These are phyloP conservation scores for Atta colombica DNA, from an alignment of 1,140 invertebrate species.

Conservation along the genomic window DNA sequence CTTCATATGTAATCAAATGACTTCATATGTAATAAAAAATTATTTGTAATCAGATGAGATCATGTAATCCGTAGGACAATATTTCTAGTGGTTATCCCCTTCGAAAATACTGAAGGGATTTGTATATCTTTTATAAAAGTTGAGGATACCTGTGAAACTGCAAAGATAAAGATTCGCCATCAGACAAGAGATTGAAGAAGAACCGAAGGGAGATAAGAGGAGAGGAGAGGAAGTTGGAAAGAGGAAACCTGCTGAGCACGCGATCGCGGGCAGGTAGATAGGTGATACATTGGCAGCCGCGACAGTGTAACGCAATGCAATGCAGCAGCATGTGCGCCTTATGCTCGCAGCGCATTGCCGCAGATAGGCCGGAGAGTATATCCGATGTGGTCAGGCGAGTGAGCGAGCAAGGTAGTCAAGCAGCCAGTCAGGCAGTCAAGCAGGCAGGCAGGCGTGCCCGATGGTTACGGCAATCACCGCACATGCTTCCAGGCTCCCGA, in stretches of 20 bases:
- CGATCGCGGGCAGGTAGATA: constrained; percentile 68
- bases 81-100: too few species aligned
- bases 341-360: constrained; percentile 73
- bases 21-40: too few species aligned
- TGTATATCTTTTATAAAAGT: constrained; percentile 1
- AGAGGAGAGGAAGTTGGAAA: neutral
- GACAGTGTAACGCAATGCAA: constrained; percentile 54
- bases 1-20: too few species aligned
- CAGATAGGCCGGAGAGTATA: constrained; percentile 66
- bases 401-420: constrained; percentile 53
- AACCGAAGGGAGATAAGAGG: neutral
- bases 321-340: constrained; percentile 66
- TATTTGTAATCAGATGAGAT: too few species aligned
- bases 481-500: constrained; percentile 80
- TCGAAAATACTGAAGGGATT: neutral
- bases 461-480: constrained; percentile 82
- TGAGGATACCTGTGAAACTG: neutral
- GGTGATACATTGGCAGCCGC: constrained; percentile 70
- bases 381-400: constrained; percentile 54
- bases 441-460: constrained; percentile 79
- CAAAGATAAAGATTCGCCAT: neutral
- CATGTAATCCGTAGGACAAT: too few species aligned
- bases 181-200: neutral
- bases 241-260: constrained; percentile 63
- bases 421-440: constrained; percentile 55